These are phyloP conservation scores for Felis chaus DNA, from an alignment of 2,113 vertebrate species.

Conservation along the genomic window DNA sequence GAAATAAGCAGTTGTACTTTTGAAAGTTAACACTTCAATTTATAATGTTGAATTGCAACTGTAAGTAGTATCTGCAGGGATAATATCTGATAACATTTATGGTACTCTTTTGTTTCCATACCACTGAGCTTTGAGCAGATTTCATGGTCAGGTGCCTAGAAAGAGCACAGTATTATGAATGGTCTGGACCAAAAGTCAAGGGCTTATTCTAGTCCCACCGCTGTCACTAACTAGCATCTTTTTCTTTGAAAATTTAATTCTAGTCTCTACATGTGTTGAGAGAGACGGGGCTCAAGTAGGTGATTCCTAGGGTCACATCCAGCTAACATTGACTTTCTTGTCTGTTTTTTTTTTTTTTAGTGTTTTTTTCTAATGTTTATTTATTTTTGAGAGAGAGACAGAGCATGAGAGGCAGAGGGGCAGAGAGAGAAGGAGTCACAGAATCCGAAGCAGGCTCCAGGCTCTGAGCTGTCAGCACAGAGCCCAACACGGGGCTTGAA, in stretches of 20 bases:
- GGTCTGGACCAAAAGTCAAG: background rate
- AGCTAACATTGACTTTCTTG: background rate
- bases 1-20: background rate
- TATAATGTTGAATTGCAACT: background rate
- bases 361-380: no score
- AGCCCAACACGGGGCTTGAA: no score
- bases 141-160: background rate
- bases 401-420: no score
- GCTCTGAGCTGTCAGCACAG: no score
- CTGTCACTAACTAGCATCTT: background rate
- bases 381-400: no score
- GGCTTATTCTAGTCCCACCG: background rate
- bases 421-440: no score
- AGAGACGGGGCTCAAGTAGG: background rate
- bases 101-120: background rate
- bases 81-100: background rate
- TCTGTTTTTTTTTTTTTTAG: background rate
- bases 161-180: background rate
- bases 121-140: background rate
- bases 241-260: background rate
- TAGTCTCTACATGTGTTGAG: background rate
- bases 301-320: background rate
- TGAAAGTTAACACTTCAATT: constrained; percentile 1
- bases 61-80: background rate
- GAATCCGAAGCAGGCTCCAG: no score